These are phyloP conservation scores for Amphiduros pacificus DNA, from an alignment of 2,888 invertebrate species.

Conservation along the genomic window DNA sequence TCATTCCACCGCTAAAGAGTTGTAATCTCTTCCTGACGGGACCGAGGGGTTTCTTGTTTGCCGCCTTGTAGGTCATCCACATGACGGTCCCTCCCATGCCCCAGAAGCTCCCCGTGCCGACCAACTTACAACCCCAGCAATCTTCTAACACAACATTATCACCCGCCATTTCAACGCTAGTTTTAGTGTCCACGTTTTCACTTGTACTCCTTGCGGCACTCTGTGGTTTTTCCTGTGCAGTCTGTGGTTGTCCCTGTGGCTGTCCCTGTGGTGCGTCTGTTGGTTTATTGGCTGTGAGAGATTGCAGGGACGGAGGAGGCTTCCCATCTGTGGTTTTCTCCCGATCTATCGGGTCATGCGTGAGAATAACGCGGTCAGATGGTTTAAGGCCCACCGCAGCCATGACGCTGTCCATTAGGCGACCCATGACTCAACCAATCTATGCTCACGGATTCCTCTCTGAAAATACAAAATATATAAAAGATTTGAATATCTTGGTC, in stretches of 20 bases:
- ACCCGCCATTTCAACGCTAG: no score
- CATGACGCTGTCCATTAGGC: slow-evolving; percentile 14
- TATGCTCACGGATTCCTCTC: neutral
- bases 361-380: slow-evolving; percentile 8
- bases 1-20: no score
- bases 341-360: neutral
- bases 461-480: neutral
- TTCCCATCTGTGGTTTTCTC: neutral
- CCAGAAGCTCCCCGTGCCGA: no score
- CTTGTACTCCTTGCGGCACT: no score
- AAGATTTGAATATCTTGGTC: neutral
- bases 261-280: neutral
- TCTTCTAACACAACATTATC: no score
- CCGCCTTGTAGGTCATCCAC: no score
- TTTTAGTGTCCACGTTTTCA: no score
- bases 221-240: no score
- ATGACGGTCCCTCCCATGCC: no score
- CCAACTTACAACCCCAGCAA: no score
- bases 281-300: neutral
- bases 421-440: slow-evolving; percentile 1
- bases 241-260: neutral
- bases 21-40: no score
- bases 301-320: neutral
- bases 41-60: no score
- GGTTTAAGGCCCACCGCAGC: slow-evolving; percentile 12